These are phyloP conservation scores for Mantis religiosa DNA, from an alignment of 2,888 invertebrate species.

Conservation along the genomic window DNA sequence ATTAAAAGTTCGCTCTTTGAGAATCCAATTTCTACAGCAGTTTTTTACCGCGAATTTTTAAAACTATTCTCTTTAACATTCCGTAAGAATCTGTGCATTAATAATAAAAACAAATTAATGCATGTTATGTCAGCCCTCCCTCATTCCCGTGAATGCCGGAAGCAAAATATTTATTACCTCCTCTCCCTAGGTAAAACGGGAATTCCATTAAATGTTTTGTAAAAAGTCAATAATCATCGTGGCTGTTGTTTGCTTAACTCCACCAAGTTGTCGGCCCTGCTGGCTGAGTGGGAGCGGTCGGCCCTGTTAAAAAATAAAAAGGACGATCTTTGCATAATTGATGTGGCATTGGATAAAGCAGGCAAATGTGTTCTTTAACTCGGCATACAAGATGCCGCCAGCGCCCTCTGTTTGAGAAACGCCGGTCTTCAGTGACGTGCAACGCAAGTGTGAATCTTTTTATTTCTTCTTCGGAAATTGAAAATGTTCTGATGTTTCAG, in stretches of 20 bases:
- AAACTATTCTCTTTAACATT: no score
- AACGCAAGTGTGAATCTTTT: background rate
- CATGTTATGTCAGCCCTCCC: no score
- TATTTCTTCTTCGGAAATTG: no score
- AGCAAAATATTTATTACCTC: background rate
- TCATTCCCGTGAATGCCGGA: no score
- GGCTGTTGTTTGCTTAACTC: conserved; percentile 1
- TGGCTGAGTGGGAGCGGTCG: background rate
- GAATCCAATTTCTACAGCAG: no score
- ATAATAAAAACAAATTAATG: no score
- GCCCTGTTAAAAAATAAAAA: background rate
- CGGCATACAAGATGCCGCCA: background rate
- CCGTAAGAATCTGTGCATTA: no score
- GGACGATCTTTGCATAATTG: conserved; percentile 14
- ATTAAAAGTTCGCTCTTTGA: no score
- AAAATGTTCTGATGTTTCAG: no score
- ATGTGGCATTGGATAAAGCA: conserved; percentile 16
- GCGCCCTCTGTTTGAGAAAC: background rate
- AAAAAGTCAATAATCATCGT: conserved; percentile 12
- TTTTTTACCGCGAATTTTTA: no score
- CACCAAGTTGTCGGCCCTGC: background rate
- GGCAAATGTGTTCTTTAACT: conserved; percentile 1
- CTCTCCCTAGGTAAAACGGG: background rate
- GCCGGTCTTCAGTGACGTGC: background rate
- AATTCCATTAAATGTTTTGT: conserved; percentile 12